Base-by-base conservation (phyloP, 2,888 invertebrate genomes). In the Microctonus brassicae region DNA sequence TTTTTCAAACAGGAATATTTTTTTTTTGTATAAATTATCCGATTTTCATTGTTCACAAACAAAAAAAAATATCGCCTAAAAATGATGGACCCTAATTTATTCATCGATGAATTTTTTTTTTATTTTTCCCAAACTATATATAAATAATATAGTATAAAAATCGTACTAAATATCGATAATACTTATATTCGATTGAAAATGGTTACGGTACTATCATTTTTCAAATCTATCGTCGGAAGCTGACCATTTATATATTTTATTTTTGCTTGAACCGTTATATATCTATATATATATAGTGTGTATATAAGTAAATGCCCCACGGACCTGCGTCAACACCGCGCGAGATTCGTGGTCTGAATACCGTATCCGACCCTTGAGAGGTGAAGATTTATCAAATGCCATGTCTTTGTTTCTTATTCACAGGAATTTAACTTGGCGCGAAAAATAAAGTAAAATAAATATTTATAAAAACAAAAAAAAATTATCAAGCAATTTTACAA, bases 111-210 rank as follows among this genome's bases (percentile, higher is more conserved):
- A n/a, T 26, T 24, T 24, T 55, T 55, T 77, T 77, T 75, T 72
- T 76, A 76, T 74, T 79, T 76, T 75, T 79, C 76, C 78, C 80
- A 80, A 77, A 79, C 74, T n/a, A n/a, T 33, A 1, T 53, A 64
- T 63, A 57, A 33, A 60, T 34, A 69, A 47, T 34, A 17, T 53
- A 34, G 3, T 7, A 26, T 20, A 39, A 61, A 61, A 62, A 61
- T 42, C 42, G 33, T 29, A 22, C 26, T 22, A 34, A 29, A 17
- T 20, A 52, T 42, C 39, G 47, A 24, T 63, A 42, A 63, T 42
- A 63, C 39, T 63, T 63, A 42, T 42, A 63, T 42, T 63, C 47
- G 63, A 63, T 63, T 26, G 39, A n/a, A 42, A 63, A 24, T 5
- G 4, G 13, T 58, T 52, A 34, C 47, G 61, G 53, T 52, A 69